Evolutionary conservation across 1,140 invertebrate genomes (phyloP), one percentile per base, ranked within the genome.

Genomic region (Eufriesea mexicana): DNA sequence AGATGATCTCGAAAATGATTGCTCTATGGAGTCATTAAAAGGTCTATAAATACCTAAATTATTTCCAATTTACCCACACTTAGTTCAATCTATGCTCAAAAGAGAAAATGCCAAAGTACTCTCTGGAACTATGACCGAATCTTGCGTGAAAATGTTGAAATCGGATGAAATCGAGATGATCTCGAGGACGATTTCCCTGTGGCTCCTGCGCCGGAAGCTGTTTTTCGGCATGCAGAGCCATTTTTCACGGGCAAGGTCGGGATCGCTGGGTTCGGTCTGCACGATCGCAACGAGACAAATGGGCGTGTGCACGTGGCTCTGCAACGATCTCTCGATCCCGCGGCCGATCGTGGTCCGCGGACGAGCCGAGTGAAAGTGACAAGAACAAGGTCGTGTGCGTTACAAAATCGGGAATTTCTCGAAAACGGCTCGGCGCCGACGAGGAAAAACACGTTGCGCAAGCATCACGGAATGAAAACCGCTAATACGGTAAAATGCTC

Each of bases 341-440:
- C 57, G 16, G 35, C n/a, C 35, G 79, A 75, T 71, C 79, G 62
- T 86, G 86, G 77, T 84, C 88, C 89, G 87, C 67, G 61, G 84
- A 91, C 84, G 85, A 87, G 81, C 83, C 61, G 67, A 88, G 92
- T 93, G 92, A 93, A 93, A 93, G 92, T 92, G 89, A 92, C 90
- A 91, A 90, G 86, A 89, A 86, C 92, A 93, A 93, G 92, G 92
- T 92, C 91, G 84, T 83, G 61, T 35, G 86, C 84, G 86, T 91
- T 91, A 85, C 86, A 89, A 87, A 92, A 92, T 91, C 84, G 88
- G 83, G 89, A 92, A 91, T 92, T 84, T 88, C 83, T 88, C 79
- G 88, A 89, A 88, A 89, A 91, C 66, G 66, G 59, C 84, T 47
- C 16, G 59, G 62, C 78, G 73, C 57, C 68, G 66, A 12, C 16